These are phyloP conservation scores for Actinopyga echinites DNA, from an alignment of 53 echinoderm and acorn worm species.

Conservation along the genomic window DNA sequence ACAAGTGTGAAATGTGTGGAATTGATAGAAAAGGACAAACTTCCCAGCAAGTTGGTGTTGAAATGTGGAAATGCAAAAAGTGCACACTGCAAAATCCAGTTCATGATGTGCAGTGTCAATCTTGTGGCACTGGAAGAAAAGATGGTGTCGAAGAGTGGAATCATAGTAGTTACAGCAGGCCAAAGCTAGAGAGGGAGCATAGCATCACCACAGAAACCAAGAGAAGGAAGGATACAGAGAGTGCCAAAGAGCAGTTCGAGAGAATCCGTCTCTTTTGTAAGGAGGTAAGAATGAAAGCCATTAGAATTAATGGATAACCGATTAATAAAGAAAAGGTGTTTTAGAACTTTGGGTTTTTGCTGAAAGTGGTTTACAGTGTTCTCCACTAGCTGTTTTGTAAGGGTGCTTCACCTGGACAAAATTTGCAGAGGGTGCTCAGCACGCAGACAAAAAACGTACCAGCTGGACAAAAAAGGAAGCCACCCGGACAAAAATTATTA, in stretches of 20 bases:
- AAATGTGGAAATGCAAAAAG: slow-evolving; percentile 63
- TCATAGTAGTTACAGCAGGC: background rate
- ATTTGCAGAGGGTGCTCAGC: too few relatives aligned
- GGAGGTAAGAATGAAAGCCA: slow-evolving; percentile 46
- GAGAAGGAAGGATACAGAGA: slow-evolving; percentile 73
- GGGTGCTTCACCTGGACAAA: too few relatives aligned
- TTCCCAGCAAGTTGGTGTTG: background rate
- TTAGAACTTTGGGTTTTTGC: background rate
- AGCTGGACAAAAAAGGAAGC: too few relatives aligned
- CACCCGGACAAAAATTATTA: too few relatives aligned
- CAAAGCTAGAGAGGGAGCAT: slow-evolving; percentile 60
- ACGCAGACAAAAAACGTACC: too few relatives aligned
- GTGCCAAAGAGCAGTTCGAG: slow-evolving; percentile 69
- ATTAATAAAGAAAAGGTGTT: background rate
- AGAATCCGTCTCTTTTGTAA: slow-evolving; percentile 76
- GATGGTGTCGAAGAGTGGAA: slow-evolving; percentile 6
- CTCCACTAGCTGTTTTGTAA: too few relatives aligned
- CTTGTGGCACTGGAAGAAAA: background rate
- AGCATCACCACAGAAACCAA: slow-evolving; percentile 82
- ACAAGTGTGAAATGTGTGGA: slow-evolving; percentile 14
- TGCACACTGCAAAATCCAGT: slow-evolving; percentile 57
- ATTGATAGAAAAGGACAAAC: background rate
- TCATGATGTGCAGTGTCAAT: too few relatives aligned
- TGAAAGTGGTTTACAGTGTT: too few relatives aligned
- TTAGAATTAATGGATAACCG: background rate